Conservation (phyloP, 2,113 vertebrate species). For the Salvelinus alpinus region DNA sequence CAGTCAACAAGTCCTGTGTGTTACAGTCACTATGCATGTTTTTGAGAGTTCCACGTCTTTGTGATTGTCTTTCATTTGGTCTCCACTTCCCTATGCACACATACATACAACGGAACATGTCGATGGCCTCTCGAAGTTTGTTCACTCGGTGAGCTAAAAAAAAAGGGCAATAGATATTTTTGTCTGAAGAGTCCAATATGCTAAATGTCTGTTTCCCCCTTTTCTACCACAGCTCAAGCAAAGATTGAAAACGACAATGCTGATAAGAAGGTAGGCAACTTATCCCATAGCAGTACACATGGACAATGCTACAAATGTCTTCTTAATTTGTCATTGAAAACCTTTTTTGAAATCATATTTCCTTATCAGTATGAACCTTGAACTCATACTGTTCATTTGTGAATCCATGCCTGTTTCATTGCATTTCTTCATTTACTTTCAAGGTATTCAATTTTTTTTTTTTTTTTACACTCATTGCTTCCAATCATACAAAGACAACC, state of each 20-base stretch:
- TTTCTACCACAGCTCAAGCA: constrained; percentile 60
- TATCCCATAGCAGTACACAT: rapidly evolving
- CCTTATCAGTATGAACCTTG: not conserved
- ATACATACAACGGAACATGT: constrained; percentile 11
- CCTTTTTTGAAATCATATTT: not conserved
- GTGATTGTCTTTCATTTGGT: constrained; percentile 20
- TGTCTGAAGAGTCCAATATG: not conserved
- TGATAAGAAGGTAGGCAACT: constrained; percentile 66
- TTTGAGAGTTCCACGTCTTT: constrained; percentile 47
- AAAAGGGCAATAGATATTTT: not conserved
- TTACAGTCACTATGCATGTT: constrained; percentile 59
- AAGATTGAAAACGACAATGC: constrained; percentile 67
- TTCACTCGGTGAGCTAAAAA: constrained; percentile 14
- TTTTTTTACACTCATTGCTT: constrained; percentile 67
- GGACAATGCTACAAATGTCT: not conserved
- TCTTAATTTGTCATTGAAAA: not conserved
- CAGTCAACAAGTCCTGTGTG: constrained; percentile 23
- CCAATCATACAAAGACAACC: constrained; percentile 79
- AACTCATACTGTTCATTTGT: not conserved
- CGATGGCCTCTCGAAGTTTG: not conserved
- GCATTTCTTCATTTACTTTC: constrained; percentile 37
- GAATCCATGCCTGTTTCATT: constrained; percentile 15
- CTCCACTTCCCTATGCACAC: constrained; percentile 23
- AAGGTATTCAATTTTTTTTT: constrained; percentile 8
- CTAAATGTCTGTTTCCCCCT: constrained; percentile 20